Base-by-base conservation (phyloP, 2,113 vertebrate species). In the Chascanopsetta lugubris region DNA sequence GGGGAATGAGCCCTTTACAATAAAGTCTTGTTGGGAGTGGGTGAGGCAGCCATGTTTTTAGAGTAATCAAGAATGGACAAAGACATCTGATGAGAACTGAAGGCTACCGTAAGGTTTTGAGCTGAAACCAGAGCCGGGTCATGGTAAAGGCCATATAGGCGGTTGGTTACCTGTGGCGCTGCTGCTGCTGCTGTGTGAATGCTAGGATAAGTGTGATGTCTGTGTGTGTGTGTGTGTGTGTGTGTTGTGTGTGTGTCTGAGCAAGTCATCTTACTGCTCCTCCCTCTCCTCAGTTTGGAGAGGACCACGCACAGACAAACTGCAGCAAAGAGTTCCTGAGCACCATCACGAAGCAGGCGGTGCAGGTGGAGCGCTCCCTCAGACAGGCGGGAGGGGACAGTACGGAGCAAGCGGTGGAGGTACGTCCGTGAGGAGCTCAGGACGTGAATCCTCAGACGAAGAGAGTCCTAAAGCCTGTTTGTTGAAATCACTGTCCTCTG, bases 311-410 rank as follows among this genome's bases (percentile, higher is more conserved):
- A 25, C 92, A 92, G 76, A 92, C 93, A 4, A 69, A 30, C 32
- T 87, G 80, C 80, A 94, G 93, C 76, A 89, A 90, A 46, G 91
- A 93, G 20, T 94, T 93, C 60, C 75, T 94, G 57, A 78, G 83
- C 40, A 86, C 87, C 13, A 90, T 94, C 46, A 94, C 94, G 55
- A 92, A 94, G 72, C 93, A 94, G 71, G 94, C 94, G 0, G 94
- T 94, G 62, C 90, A 89, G 53, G 92, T 94, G 43, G 93, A 94
- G 22, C 90, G 93, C 32, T 90, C 91, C 26, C 88, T 94, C 70
- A 89, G 93, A 51, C 90, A 94, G 77, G 90, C 91, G n/a, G 91
- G 88, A 40, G 73, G 75, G n/a, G 91, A 94, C 29, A 54, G 83
- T 11, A 61, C 78, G 0, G 89, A 92, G 26, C 78, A 86, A 55